phyloP scores from a whole-genome alignment of 2,113 vertebrate species.

The Ellobius talpinus region DNA sequence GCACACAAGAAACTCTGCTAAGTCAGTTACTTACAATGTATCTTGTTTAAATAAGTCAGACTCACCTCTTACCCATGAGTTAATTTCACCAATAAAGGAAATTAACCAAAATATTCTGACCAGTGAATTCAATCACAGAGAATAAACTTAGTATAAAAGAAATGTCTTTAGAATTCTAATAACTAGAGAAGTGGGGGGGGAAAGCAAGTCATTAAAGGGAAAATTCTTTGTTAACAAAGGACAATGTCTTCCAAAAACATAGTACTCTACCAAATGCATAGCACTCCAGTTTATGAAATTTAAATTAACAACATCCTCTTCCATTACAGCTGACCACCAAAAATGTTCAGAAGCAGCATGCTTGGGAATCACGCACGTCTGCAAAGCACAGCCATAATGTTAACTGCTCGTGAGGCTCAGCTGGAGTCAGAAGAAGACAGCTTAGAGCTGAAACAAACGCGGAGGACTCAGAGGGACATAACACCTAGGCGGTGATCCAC shows the following conservation, averaged over 20 bases:
- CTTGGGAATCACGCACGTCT: not conserved
- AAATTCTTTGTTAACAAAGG: constrained; percentile 21
- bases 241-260: constrained; percentile 46
- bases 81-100: constrained; percentile 62
- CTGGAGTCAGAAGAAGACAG: not conserved
- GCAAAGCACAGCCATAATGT: constrained; percentile 39
- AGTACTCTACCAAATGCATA: constrained; percentile 30
- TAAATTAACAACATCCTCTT: constrained; percentile 60
- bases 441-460: not conserved
- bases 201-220: not conserved
- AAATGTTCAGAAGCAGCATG: constrained; percentile 5
- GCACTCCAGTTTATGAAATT: constrained; percentile 57
- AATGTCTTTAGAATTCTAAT: constrained; percentile 52
- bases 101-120: constrained; percentile 50
- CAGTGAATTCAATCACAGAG: not conserved
- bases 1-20: not conserved
- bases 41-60: constrained; percentile 39
- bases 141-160: constrained; percentile 50
- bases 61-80: not conserved
- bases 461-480: not conserved
- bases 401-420: not conserved
- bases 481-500: constrained; percentile 40
- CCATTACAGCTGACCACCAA: constrained; percentile 21
- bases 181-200: not conserved
- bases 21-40: not conserved